Percentiles rank a stretch among this genome's conserved stretches.
Conservation (phyloP, 2,888 invertebrate species). For the Axea sp. region DNA sequence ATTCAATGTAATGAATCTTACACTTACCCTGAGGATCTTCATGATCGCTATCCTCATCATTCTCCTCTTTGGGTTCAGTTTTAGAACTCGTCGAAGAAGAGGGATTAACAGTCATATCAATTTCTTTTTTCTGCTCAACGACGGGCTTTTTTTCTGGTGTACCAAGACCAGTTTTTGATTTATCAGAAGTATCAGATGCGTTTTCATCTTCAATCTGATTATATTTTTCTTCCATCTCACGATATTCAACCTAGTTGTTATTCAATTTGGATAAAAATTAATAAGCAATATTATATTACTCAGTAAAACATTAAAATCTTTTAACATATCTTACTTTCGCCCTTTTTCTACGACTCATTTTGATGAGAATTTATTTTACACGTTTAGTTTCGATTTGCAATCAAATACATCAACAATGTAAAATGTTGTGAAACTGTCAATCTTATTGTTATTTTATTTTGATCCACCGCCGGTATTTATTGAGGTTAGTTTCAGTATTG, state of each 20-base stretch:
- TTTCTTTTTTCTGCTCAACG: slow-evolving; percentile 81
- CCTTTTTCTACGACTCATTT: slow-evolving; percentile 83
- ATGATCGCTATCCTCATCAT: slow-evolving; percentile 83
- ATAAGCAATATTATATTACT: background rate
- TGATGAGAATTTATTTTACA: slow-evolving; percentile 22
- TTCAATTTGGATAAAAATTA: slow-evolving; percentile 49
- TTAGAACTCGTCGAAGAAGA: slow-evolving; percentile 80
- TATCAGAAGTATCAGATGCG: slow-evolving; percentile 83
- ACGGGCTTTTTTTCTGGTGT: slow-evolving; percentile 75
- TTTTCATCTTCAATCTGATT: slow-evolving; percentile 83
- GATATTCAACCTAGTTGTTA: slow-evolving; percentile 82
- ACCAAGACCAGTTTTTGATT: slow-evolving; percentile 81
- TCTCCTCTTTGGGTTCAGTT: slow-evolving; percentile 79
- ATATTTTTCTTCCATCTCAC: slow-evolving; percentile 85
- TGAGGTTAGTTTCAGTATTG: slow-evolving; percentile 46
- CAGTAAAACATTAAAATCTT: too few relatives aligned
- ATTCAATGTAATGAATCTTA: slow-evolving; percentile 1
- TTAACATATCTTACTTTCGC: slow-evolving; percentile 79
- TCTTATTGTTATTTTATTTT: slow-evolving; percentile 58
- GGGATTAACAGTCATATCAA: slow-evolving; percentile 80
- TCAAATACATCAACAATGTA: background rate
- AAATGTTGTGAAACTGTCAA: slow-evolving; percentile 42
- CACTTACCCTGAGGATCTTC: slow-evolving; percentile 83
- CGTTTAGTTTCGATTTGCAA: background rate
- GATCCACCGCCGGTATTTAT: slow-evolving; percentile 55